These are phyloP conservation scores for Virgularia gustaviana DNA, from an alignment of 92 coral and sea anemone species.

Conservation along the genomic window DNA sequence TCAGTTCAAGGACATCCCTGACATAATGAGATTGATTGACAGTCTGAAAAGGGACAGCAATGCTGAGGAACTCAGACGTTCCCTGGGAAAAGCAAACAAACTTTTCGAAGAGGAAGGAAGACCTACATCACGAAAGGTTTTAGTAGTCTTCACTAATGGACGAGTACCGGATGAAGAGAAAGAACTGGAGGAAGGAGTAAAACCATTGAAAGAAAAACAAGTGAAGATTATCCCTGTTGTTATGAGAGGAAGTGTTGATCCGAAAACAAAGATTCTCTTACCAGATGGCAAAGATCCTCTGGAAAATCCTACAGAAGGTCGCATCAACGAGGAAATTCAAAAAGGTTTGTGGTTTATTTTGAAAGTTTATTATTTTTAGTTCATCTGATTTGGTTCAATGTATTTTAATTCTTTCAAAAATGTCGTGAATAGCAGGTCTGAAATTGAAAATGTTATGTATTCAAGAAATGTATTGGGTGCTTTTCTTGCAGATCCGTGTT, in stretches of 20 bases:
- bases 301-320: constrained; percentile 13
- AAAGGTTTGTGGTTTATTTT: too few relatives aligned
- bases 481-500: constrained; percentile 25
- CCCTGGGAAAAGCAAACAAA: constrained; percentile 41
- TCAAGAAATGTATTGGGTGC: too few relatives aligned
- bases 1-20: constrained; percentile 25
- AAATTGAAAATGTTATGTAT: too few relatives aligned
- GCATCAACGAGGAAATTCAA: constrained; percentile 33
- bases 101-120: constrained; percentile 40
- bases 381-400: not conserved
- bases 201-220: constrained; percentile 55
- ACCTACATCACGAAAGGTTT: constrained; percentile 45
- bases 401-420: not conserved
- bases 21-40: constrained; percentile 33
- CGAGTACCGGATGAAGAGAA: constrained; percentile 48
- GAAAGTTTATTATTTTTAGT: not conserved
- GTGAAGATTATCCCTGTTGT: constrained; percentile 78
- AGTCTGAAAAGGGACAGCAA: constrained; percentile 32
- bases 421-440: too few relatives aligned
- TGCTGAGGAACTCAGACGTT: constrained; percentile 30
- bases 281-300: constrained; percentile 17
- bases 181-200: constrained; percentile 54
- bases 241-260: constrained; percentile 56
- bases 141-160: constrained; percentile 68
- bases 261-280: constrained; percentile 10